phyloP scores from a whole-genome alignment of 1,140 invertebrate species.

The Drosophila parabipectinata region DNA sequence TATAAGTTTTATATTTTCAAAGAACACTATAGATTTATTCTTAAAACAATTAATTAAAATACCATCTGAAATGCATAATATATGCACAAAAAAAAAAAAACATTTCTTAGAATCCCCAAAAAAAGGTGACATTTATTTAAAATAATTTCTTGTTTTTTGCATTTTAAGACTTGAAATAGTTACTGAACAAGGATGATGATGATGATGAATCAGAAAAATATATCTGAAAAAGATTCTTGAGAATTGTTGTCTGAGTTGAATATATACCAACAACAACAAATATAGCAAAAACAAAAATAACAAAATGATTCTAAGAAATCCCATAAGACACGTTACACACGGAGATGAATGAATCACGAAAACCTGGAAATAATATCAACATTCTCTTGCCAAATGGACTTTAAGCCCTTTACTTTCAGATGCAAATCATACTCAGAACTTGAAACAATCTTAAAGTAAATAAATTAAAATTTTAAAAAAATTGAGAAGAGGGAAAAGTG shows the following conservation, averaged over 20 bases:
- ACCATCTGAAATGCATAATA: too few relatives aligned
- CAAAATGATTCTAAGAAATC: constrained; percentile 30
- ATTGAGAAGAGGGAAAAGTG: background rate
- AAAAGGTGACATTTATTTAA: background rate
- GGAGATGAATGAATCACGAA: constrained; percentile 18
- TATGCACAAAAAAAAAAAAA: too few relatives aligned
- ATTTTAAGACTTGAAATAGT: background rate
- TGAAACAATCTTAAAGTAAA: background rate
- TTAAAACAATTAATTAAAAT: too few relatives aligned
- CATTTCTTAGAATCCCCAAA: background rate
- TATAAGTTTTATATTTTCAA: too few relatives aligned
- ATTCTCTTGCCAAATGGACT: constrained; percentile 2
- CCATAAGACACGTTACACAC: constrained; percentile 25
- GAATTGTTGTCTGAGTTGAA: constrained; percentile 14
- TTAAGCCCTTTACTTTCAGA: background rate
- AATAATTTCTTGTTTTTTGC: background rate
- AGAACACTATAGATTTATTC: too few relatives aligned
- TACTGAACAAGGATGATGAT: constrained; percentile 6
- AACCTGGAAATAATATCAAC: constrained; percentile 1
- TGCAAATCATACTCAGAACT: background rate
- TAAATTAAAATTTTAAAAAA: background rate
- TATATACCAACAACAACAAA: background rate
- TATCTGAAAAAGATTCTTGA: constrained; percentile 24
- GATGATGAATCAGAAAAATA: constrained; percentile 21
- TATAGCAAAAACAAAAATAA: background rate